These are phyloP conservation scores for Macrosoma leucophasiata DNA, from an alignment of 2,888 invertebrate genomes.

Conservation along the genomic window DNA sequence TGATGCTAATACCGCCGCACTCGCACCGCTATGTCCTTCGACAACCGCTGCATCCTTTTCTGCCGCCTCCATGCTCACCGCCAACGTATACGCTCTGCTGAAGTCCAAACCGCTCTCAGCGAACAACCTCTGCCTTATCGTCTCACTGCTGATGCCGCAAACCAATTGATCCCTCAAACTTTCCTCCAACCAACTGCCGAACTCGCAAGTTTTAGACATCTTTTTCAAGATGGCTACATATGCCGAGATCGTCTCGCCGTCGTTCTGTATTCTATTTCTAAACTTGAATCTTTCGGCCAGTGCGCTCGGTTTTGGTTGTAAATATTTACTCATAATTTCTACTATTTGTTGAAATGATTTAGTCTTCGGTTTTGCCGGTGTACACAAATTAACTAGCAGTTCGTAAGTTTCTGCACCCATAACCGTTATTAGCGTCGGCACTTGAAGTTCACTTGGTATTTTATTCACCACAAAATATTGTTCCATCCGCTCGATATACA, in stretches of 20 bases:
- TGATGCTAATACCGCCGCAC: no score
- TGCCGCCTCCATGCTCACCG: conserved; percentile 16
- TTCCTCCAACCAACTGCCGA: not conserved
- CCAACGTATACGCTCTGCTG: conserved; percentile 4
- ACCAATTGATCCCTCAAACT: not conserved
- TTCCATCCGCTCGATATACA: conserved; percentile 9
- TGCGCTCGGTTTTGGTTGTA: conserved; percentile 13
- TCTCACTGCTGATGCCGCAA: not conserved
- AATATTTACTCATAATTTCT: conserved; percentile 1
- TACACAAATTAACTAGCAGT: conserved; percentile 6
- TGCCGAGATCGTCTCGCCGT: conserved; percentile 2
- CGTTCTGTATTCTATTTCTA: conserved; percentile 1
- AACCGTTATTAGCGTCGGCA: conserved; percentile 14
- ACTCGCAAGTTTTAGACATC: not conserved
- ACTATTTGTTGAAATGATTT: conserved; percentile 1
- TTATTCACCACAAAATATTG: conserved; percentile 15
- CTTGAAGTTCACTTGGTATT: not conserved
- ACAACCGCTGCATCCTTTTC: conserved; percentile 14
- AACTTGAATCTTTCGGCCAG: conserved; percentile 15
- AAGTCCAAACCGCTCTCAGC: conserved; percentile 4
- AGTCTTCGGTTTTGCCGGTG: conserved; percentile 1
- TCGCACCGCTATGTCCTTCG: no score
- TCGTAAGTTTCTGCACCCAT: conserved; percentile 7
- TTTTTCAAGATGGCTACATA: conserved; percentile 12
- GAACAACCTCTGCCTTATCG: not conserved